These are phyloP conservation scores for Cecropterus lyciades DNA, from an alignment of 1,140 invertebrate species.

Conservation along the genomic window DNA sequence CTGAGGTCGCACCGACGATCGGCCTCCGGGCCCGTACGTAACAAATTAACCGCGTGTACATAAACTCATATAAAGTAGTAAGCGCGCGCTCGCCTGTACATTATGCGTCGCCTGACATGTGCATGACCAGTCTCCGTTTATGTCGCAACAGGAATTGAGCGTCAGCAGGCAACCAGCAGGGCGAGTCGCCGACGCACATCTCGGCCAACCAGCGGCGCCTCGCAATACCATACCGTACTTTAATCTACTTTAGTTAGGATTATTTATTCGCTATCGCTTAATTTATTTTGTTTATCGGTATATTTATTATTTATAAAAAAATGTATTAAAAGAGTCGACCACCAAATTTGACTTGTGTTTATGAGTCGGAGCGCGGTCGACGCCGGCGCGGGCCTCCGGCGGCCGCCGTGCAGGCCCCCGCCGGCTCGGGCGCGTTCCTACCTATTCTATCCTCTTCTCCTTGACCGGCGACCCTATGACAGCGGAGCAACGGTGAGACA, in stretches of 20 bases:
- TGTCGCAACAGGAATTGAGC: constrained; percentile 83
- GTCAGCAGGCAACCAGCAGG: constrained; percentile 68
- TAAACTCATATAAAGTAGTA: constrained; percentile 77
- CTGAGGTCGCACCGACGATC: constrained; percentile 71
- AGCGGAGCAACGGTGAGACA: constrained; percentile 79
- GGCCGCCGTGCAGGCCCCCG: constrained; percentile 48
- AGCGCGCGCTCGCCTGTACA: constrained; percentile 82
- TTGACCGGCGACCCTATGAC: constrained; percentile 66
- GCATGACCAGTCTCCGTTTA: constrained; percentile 83
- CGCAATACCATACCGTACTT: constrained; percentile 75
- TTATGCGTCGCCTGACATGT: constrained; percentile 78
- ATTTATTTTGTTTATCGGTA: constrained; percentile 83
- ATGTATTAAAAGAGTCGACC: constrained; percentile 80
- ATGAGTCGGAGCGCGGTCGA: constrained; percentile 60
- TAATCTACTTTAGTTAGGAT: constrained; percentile 82
- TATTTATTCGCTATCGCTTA: constrained; percentile 83
- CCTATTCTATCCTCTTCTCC: constrained; percentile 57
- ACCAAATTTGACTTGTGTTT: constrained; percentile 69
- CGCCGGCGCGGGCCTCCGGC: constrained; percentile 49
- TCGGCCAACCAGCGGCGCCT: constrained; percentile 73
- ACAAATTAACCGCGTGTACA: constrained; percentile 83
- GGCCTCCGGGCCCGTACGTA: constrained; percentile 78
- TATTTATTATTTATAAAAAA: constrained; percentile 77
- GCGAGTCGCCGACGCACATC: constrained; percentile 73
- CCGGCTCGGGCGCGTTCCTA: constrained; percentile 58